Evolutionary conservation across 1,140 invertebrate species (phyloP), one percentile per base, ranked within the genome.

Genomic region (Trichogramma pretiosum): DNA sequence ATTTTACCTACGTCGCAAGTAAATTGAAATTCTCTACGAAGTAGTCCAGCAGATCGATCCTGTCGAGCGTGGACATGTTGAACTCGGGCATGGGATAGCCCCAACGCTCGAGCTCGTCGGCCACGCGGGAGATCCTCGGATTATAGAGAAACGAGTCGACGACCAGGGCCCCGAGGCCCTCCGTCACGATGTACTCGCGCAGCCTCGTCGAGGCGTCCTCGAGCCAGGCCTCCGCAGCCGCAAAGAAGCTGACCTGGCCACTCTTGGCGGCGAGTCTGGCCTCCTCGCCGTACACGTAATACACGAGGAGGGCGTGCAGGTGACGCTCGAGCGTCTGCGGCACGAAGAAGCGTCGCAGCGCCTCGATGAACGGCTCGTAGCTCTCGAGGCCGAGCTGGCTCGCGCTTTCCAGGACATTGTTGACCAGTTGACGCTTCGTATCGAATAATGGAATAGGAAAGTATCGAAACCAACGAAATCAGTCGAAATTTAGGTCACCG

Each of bases 201-300:
- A 32, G 5, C 13, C 1, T 35, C 45, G 32, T 53, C 30, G n/a
- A n/a, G 26, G 23, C 14, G 34, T 26, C 18, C 1, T 13, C 8
- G 5, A 5, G 7, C 35, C n/a, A n/a, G n/a, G n/a, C n/a, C n/a
- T n/a, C n/a, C n/a, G n/a, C n/a, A n/a, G n/a, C n/a, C n/a, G n/a
- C n/a, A n/a, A n/a, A n/a, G n/a, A n/a, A n/a, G n/a, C n/a, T n/a
- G n/a, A n/a, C n/a, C n/a, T n/a, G n/a, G n/a, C n/a, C n/a, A n/a
- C n/a, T n/a, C n/a, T n/a, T 28, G 52, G 21, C 17, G 40, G 50
- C 45, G 48, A 51, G 44, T 38, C 21, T 46, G 48, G 10, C 40
- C n/a, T n/a, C n/a, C n/a, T 63, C 46, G 5, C 49, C 48, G 24
- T 62, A 67, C 7, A 67, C 48, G 14, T 57, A 65, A 7, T 56